phyloP scores from a whole-genome alignment of 2,113 vertebrate species.

The Dipodomys spectabilis region DNA sequence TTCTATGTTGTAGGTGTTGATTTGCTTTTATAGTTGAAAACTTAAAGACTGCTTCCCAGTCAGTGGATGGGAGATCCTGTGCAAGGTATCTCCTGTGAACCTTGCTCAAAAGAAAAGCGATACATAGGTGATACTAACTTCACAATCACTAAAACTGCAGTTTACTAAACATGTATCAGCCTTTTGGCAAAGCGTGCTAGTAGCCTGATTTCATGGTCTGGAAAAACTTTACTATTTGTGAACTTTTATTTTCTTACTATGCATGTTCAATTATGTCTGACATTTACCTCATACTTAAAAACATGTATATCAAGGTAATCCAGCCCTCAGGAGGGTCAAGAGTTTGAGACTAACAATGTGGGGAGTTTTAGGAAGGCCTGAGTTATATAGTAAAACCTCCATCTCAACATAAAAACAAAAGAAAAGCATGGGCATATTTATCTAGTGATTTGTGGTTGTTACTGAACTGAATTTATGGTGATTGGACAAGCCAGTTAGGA shows the following conservation, averaged over 20 bases:
- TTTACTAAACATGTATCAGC: not conserved
- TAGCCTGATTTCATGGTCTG: not conserved
- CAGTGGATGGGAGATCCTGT: not conserved
- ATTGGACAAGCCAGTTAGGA: not conserved
- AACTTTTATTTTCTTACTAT: slow-evolving; percentile 41
- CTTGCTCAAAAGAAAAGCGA: not conserved
- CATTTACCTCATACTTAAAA: not conserved
- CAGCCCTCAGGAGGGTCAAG: no score
- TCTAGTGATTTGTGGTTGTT: slow-evolving; percentile 16
- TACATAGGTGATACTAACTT: not conserved
- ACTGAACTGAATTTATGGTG: slow-evolving; percentile 26
- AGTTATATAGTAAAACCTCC: no score
- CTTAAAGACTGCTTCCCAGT: slow-evolving; percentile 44
- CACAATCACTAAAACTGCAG: not conserved
- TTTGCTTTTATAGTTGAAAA: slow-evolving; percentile 20
- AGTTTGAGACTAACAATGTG: no score
- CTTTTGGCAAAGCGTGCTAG: slow-evolving; percentile 39
- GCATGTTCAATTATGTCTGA: not conserved
- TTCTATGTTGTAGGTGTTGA: not conserved
- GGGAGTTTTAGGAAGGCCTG: no score
- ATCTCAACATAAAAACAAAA: no score
- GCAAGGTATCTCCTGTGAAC: not conserved
- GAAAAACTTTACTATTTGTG: not conserved
- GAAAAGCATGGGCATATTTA: not conserved
- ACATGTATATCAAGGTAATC: no score